Conservation (phyloP, 2,113 vertebrate genomes). For the Notiomystis cincta region DNA sequence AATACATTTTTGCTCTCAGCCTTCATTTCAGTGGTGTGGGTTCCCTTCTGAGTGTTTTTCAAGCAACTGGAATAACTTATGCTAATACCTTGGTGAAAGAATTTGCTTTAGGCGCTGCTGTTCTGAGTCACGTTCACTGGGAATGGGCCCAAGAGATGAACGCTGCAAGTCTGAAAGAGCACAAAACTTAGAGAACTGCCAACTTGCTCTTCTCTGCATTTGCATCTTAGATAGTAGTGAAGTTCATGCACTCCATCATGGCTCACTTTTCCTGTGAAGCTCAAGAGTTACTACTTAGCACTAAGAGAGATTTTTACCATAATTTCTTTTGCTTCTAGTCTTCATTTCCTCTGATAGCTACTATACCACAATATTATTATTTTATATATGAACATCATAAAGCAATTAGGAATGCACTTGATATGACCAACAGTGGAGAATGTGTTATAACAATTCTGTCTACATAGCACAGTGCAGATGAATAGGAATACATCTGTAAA, state of each 20-base stretch:
- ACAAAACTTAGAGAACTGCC: background rate
- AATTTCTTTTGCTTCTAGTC: background rate
- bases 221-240: background rate
- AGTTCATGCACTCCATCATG: background rate
- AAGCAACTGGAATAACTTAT: background rate
- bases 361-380: background rate
- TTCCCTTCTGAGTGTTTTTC: background rate
- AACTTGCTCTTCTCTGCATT: background rate
- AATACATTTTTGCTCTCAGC: background rate
- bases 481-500: background rate
- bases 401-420: background rate
- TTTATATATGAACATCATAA: background rate
- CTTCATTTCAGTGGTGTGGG: background rate
- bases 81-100: background rate
- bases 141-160: background rate
- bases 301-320: background rate
- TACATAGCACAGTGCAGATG: rapidly evolving
- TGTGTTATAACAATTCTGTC: background rate
- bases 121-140: background rate
- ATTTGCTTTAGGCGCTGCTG: background rate
- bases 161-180: background rate
- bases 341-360: background rate
- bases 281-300: background rate
- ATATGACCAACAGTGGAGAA: background rate
- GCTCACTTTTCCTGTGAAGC: background rate